phyloP scores from a whole-genome alignment of 1,140 invertebrate species.

The Odontomachus brunneus region DNA sequence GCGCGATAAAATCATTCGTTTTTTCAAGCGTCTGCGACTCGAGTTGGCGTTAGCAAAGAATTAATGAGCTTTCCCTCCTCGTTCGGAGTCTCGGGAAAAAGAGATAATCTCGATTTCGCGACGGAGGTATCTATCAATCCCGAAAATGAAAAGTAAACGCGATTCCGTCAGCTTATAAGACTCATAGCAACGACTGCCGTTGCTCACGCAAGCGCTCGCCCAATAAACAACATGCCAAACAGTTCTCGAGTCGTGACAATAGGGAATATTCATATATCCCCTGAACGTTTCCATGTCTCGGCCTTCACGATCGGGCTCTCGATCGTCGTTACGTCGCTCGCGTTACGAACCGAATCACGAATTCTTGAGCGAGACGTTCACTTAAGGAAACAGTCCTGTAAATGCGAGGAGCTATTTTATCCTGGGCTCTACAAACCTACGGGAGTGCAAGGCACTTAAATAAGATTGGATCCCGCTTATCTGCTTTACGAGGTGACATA shows the following conservation, averaged over 20 bases:
- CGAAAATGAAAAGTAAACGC: constrained; percentile 19
- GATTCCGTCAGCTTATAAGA: not conserved
- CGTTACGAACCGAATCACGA: constrained; percentile 18
- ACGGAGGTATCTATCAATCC: constrained; percentile 31
- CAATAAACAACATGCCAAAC: constrained; percentile 5
- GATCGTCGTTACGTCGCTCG: not conserved
- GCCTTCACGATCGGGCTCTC: not conserved
- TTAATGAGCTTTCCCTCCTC: not conserved
- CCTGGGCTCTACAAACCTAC: constrained; percentile 25
- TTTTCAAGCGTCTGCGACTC: constrained; percentile 73
- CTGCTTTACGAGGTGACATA: constrained; percentile 51
- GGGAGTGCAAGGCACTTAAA: constrained; percentile 25
- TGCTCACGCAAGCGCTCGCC: not conserved
- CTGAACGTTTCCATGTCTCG: not conserved
- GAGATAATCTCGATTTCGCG: constrained; percentile 14
- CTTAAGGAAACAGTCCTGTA: constrained; percentile 40
- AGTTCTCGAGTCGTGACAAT: not conserved
- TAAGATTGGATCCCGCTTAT: constrained; percentile 56
- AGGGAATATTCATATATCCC: not conserved
- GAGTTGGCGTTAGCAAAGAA: constrained; percentile 64
- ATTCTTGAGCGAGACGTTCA: not conserved
- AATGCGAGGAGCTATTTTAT: constrained; percentile 38
- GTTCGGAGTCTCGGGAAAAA: constrained; percentile 40
- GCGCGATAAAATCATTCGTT: constrained; percentile 78
- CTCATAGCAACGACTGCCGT: not conserved